A percentile compares a stretch with the other conserved stretches of the same genome.
Conservation (phyloP, 1,140 invertebrate genomes). For the Charaxes varanes region DNA sequence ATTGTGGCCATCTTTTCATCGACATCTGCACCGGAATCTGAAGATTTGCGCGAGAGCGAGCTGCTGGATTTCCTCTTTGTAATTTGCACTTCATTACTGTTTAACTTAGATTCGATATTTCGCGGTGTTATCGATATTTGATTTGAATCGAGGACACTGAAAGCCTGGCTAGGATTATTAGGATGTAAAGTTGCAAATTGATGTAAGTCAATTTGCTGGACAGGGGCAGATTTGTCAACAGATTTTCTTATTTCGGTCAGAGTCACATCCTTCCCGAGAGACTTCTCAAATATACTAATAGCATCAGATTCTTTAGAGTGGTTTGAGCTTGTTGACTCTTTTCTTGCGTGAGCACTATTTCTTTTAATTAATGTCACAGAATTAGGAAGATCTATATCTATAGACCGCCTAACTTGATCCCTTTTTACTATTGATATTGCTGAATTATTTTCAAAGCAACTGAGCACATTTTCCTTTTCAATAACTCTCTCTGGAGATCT, state of each 20-base stretch:
- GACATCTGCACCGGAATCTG: constrained; percentile 36
- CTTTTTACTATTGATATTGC: constrained; percentile 70
- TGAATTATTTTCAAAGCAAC: constrained; percentile 71
- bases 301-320: constrained; percentile 66
- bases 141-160: constrained; percentile 51
- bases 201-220: constrained; percentile 46
- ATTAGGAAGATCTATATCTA: constrained; percentile 67
- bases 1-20: constrained; percentile 50
- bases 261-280: constrained; percentile 68
- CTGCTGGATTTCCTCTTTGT: constrained; percentile 49
- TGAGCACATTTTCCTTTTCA: constrained; percentile 67
- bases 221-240: constrained; percentile 52
- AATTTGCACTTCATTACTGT: constrained; percentile 36
- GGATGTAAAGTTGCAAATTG: constrained; percentile 58
- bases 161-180: constrained; percentile 31
- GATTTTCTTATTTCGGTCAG: constrained; percentile 70
- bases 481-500: constrained; percentile 60
- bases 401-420: constrained; percentile 64
- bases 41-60: constrained; percentile 45
- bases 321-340: constrained; percentile 69
- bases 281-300: constrained; percentile 69
- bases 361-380: constrained; percentile 68
- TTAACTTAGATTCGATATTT: constrained; percentile 37
- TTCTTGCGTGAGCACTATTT: constrained; percentile 59
- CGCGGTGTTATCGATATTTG: constrained; percentile 60